Evolutionary conservation across 2,888 invertebrate genomes (phyloP), one percentile per base, ranked within the genome.

Genomic region (Dysmachus trigonus): DNA sequence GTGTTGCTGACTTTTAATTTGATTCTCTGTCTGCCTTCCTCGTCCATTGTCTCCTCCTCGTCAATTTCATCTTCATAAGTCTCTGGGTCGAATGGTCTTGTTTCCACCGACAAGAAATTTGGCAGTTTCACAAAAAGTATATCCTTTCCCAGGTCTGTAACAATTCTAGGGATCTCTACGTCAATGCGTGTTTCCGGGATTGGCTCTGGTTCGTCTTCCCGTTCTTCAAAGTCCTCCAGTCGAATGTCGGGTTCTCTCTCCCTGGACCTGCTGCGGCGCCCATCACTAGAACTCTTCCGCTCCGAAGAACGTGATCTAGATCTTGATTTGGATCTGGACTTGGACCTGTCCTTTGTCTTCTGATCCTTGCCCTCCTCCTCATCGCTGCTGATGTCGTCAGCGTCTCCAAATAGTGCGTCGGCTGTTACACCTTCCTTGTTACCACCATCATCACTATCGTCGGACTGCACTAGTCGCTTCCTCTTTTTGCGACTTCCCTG

Each of bases 61-160:
- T 99, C 99, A 88, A 99, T 97, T 93, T 99, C 99, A 92, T 99
- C 99, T 91, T 99, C 99, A 91, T 99, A 99, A 0, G 97, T 97
- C 87, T 95, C 96, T 0, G 96, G 95, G 91, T 99, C 99, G 90
- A 98, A 99, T 0, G 99, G 99, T 88, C 99, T 93, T 0, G 98
- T 98, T 92, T 99, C 99, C 62, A 99, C 98, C 0, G 98, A 99
- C 90, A 99, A 94, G 92, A 99, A 99, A 92, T 99, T 99, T 1
- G 99, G 99, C 86, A 99, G 92, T 91, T 99, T 99, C 0, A 99
- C 98, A 89, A 99, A 99, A 91, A 99, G 97, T 89, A 98, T 94
- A 90, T 98, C 98, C 88, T 95, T 95, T 83, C 98, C 98, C 0
- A 99, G 93, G 92, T 98, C 97, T 0, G 98, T 97, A 89, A 95